Evolutionary conservation across 2,888 invertebrate species (phyloP), one percentile per base, ranked within the genome.

Genomic region (Stegophylla sp.): DNA sequence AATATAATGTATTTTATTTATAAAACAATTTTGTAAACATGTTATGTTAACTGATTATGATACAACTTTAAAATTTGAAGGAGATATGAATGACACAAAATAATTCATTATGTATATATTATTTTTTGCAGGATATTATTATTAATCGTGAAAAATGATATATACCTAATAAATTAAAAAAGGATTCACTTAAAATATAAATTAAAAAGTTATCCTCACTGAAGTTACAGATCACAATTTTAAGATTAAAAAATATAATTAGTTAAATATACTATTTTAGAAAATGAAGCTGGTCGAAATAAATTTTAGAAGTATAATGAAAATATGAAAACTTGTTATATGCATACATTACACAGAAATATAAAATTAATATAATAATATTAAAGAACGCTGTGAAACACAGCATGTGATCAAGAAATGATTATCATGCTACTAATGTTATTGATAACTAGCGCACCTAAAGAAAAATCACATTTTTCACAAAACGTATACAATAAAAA

Each of bases 401-500:
- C 53, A 53, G 20, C 53, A n/a, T 53, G 53, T n/a, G 43, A 67
- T 26, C 66, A 76, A 76, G 66, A 67, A 53, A 76, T 76, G 53
- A 53, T 76, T 53, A 56, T 67, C 56, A 76, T 48, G 56, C 66
- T 20, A 23, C 45, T 67, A 5, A 73, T 76, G 26, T 73, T 73
- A 73, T 61, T 26, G 15, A 63, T 45, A 76, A 64, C 48, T 53
- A 66, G 75, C 64, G 41, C 41, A 76, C 51, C 53, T 53, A 63
- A 15, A 64, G 34, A 79, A 28, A 69, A 79, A 69, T 79, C 48
- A 69, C 67, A 67, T 71, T 28, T 28, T 67, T 13, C 12, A 48
- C 48, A 61, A 48, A 73, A 76, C 76, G 34, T 59, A 71, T 79
- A 61, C 61, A 53, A 64, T 73, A 66, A 61, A 79, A 79, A 79